Evolutionary conservation across 1,140 invertebrate species (phyloP), one percentile per base, ranked within the genome.

Genomic region (Portunus trituberculatus): DNA sequence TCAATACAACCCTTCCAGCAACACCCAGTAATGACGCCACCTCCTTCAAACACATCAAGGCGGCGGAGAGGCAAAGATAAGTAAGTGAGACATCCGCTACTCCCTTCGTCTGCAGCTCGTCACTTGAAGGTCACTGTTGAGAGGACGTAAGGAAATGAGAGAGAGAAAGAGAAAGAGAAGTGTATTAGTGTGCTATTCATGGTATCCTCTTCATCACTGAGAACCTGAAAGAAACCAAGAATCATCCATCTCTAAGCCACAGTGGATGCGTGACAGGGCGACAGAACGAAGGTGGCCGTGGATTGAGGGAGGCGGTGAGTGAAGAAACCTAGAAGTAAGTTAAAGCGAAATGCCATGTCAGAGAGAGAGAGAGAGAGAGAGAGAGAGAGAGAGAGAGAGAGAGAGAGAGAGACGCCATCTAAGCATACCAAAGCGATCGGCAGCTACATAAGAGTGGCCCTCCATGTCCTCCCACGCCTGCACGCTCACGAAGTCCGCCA

Each of bases 401-500:
- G 83, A 86, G 32, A 86, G n/a, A 52, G 25, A 48, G 83, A 28
- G 20, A 48, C 59, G 28, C 32, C 1, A n/a, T 14, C 28, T 0
- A 39, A 32, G n/a, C 52, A 31, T 95, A 95, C 94, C 94, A 92
- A 91, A 95, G 52, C 84, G 45, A 12, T 92, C 84, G 3, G 94
- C 52, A 10, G 91, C 83, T 28, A 88, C 86, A 52, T 95, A 95
- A 45, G 94, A 91, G 28, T 14, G 0, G 4, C 91, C 94, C 83
- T 95, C 94, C 28, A 92, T 31, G 91, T 95, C 94, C 48, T 87
- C 48, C 94, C 94, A 95, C 48, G 94, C 94, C 91, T 95, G 94
- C 82, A 95, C 96, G 46, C 89, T 94, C 20, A 97, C 95, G 89
- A 97, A 96, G 91, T 96, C 96, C 20, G 96, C 96, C 76, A 96